Evolutionary conservation across 2,113 vertebrate genomes (phyloP).

Genomic region (Rhizomys pruinosus): DNA sequence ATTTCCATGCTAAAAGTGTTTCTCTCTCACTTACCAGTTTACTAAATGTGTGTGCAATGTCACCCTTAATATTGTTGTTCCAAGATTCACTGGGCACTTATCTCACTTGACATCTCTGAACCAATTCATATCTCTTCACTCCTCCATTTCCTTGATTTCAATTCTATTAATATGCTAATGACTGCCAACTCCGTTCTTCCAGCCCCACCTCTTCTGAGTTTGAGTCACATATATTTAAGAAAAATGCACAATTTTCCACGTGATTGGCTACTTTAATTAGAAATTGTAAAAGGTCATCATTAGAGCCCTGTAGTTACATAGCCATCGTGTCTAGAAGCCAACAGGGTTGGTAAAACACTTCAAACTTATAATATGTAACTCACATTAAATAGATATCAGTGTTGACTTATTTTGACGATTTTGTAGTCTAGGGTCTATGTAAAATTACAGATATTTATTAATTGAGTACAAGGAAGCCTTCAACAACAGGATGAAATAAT

Average conservation of each 20-base stretch:
- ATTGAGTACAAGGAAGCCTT: neutral
- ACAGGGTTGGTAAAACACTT: constrained; percentile 10
- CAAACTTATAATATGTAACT: constrained; percentile 7
- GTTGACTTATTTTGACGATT: constrained; percentile 16
- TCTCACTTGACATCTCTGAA: constrained; percentile 52
- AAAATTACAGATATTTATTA: constrained; percentile 53
- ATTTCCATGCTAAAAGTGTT: neutral
- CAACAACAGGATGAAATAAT: constrained; percentile 11
- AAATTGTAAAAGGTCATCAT: constrained; percentile 55
- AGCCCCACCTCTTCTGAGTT: constrained; percentile 30
- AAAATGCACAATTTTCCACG: constrained; percentile 66
- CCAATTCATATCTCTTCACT: constrained; percentile 49
- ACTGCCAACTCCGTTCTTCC: constrained; percentile 23
- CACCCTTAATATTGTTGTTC: constrained; percentile 16
- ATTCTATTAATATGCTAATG: constrained; percentile 76
- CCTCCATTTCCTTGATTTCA: constrained; percentile 27
- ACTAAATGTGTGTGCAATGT: constrained; percentile 34
- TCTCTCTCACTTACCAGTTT: neutral
- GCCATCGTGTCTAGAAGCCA: constrained; percentile 12
- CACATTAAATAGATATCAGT: neutral
- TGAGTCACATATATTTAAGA: constrained; percentile 39
- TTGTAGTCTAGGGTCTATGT: neutral
- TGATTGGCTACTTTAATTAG: constrained; percentile 72
- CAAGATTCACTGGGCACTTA: neutral
- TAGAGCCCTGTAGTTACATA: constrained; percentile 42